Evolutionary conservation across 2,888 invertebrate genomes (phyloP).

Genomic region (Trichogramma dendrolimi): DNA sequence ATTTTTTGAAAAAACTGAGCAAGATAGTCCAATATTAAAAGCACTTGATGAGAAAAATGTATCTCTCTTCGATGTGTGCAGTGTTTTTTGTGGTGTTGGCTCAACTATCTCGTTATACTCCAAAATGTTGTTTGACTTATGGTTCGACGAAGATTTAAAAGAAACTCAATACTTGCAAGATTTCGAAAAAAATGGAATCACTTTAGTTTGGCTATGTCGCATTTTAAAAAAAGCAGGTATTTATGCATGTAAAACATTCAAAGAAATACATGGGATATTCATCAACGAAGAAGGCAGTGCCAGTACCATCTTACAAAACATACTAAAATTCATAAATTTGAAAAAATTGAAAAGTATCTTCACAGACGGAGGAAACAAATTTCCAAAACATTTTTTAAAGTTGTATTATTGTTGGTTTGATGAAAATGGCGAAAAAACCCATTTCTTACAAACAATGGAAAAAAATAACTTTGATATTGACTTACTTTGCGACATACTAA

Average conservation of each 20-base stretch:
- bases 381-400: slow-evolving; percentile 37
- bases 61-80: slow-evolving; percentile 28
- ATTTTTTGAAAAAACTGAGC: no score
- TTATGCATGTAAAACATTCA: slow-evolving; percentile 36
- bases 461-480: slow-evolving; percentile 31
- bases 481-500: slow-evolving; percentile 36
- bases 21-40: no score
- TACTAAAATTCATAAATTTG: slow-evolving; percentile 12
- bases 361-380: slow-evolving; percentile 28
- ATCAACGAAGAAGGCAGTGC: slow-evolving; percentile 33
- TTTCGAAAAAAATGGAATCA: slow-evolving; percentile 30
- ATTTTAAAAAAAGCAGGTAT: slow-evolving; percentile 33
- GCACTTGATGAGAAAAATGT: no score
- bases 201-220: slow-evolving; percentile 32
- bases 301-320: slow-evolving; percentile 17
- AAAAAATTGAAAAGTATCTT: slow-evolving; percentile 32
- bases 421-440: slow-evolving; percentile 18
- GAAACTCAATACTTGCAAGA: slow-evolving; percentile 16
- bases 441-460: slow-evolving; percentile 19
- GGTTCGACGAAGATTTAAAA: slow-evolving; percentile 32
- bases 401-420: slow-evolving; percentile 37
- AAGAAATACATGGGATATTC: slow-evolving; percentile 39
- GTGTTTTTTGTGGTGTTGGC: slow-evolving; percentile 34
- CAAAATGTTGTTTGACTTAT: slow-evolving; percentile 34
- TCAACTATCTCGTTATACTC: slow-evolving; percentile 35